Base-by-base conservation (phyloP, 2,888 invertebrate species). In the Agrochola litura region DNA sequence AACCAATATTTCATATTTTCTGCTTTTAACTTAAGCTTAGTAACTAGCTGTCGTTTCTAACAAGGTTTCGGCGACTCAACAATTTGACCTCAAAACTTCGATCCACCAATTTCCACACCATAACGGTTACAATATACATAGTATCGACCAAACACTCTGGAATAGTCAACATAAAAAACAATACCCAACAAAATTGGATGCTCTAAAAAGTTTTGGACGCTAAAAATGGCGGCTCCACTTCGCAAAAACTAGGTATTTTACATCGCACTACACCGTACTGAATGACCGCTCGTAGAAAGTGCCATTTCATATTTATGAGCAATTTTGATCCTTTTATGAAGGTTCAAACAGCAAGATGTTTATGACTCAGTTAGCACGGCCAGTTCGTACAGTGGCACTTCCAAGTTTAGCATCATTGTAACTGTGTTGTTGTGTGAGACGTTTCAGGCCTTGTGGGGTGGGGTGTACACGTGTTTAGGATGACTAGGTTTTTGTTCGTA, bases 251-350 rank as follows among this genome's bases (percentile, higher is more conserved):
- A 76, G 54, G 66, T 66, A 84, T 80, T 87, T 87, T 83, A 87
- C 88, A 84, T 81, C 78, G 63, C 73, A 76, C 74, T 77, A 71
- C 52, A 71, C 60, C 1, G 54, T 54, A 41, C 54, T 67, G 71
- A 22, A 74, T 73, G 58, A 22, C 75, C 12, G 68, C 68, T 41
- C 81, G 81, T 86, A 86, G 89, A 74, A 78, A 83, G 86, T 88
- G 88, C 89, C 89, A 89, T 89, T 92, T 89, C 86, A 89, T 91
- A 90, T 93, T 93, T 93, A 94, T 90, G 92, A 92, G 76, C 91
- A 86, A 89, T 93, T 91, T 77, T 74, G 87, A 91, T 91, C 91
- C 90, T 90, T 91, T 91, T 91, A 92, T 90, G 90, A 86, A 81
- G 88, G 89, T 83, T 81, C 79, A 77, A 86, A 82, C 76, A 77